Conservation (phyloP, 2,888 invertebrate species). For the Phyllotreta cruciferae region DNA sequence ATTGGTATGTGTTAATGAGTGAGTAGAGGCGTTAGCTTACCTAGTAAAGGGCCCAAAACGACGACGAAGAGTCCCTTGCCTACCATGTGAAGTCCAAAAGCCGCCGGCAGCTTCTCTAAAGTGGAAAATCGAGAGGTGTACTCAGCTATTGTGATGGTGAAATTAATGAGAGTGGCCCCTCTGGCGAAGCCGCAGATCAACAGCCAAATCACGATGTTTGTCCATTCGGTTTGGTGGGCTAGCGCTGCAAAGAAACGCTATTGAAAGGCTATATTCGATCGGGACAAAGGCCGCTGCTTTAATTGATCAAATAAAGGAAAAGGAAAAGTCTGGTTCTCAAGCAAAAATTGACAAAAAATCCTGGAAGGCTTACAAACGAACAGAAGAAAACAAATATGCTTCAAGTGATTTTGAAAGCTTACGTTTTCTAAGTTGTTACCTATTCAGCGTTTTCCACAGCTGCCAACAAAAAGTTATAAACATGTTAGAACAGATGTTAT, state of each 20-base stretch:
- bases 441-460: constrained; percentile 58
- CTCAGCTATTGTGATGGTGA: constrained; percentile 80
- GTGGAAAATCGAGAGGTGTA: constrained; percentile 62
- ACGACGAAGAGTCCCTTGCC: constrained; percentile 77
- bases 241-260: constrained; percentile 65
- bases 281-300: no score
- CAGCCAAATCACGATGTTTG: constrained; percentile 72
- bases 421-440: constrained; percentile 58
- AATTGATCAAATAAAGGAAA: no score
- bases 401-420: constrained; percentile 54
- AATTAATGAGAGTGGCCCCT: constrained; percentile 79
- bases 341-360: constrained; percentile 42
- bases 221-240: constrained; percentile 76
- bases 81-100: constrained; percentile 80
- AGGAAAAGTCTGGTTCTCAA: constrained; percentile 42
- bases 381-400: constrained; percentile 36
- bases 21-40: constrained; percentile 60
- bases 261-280: no score
- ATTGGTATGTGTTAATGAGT: neutral
- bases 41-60: constrained; percentile 73
- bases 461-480: constrained; percentile 60
- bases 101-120: constrained; percentile 75
- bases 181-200: constrained; percentile 81
- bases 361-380: constrained; percentile 36
- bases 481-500: constrained; percentile 55